These are phyloP conservation scores for Drosophila nigritarsus DNA, from an alignment of 2,888 invertebrate species.

Conservation along the genomic window DNA sequence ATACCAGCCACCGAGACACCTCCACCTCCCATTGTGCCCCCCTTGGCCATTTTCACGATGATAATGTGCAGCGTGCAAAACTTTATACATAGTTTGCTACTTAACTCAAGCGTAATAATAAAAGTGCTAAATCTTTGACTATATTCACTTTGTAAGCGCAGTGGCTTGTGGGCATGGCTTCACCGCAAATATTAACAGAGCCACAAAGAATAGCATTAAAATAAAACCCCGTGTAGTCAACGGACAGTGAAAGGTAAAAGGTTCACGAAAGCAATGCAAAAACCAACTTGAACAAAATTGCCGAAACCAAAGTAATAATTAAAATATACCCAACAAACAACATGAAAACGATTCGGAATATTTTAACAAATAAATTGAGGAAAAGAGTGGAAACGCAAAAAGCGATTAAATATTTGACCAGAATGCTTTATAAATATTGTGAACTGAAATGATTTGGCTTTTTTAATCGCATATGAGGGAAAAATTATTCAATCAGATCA, in stretches of 20 bases:
- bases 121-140: constrained; percentile 80
- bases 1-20: constrained; percentile 37
- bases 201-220: constrained; percentile 62
- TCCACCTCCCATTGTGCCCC: not conserved
- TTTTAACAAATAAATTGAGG: not conserved
- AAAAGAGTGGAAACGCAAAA: not conserved
- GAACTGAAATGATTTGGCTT: not conserved
- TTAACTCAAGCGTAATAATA: constrained; percentile 81
- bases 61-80: constrained; percentile 73
- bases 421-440: not conserved
- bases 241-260: constrained; percentile 30
- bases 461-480: not conserved
- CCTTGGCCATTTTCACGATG: constrained; percentile 35
- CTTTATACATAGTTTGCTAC: constrained; percentile 80
- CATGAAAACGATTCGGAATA: not conserved
- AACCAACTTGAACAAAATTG: constrained; percentile 69
- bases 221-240: constrained; percentile 19
- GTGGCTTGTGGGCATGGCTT: constrained; percentile 45
- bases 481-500: not conserved
- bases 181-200: constrained; percentile 62
- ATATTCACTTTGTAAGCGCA: constrained; percentile 71
- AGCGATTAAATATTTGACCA: not conserved
- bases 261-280: constrained; percentile 62
- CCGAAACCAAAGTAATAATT: constrained; percentile 19
- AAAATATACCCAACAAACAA: constrained; percentile 15